Percentiles rank a stretch among this genome's conserved stretches.
These are phyloP conservation scores for Netelia inedita DNA, from an alignment of 2,888 invertebrate species.

Conservation along the genomic window DNA sequence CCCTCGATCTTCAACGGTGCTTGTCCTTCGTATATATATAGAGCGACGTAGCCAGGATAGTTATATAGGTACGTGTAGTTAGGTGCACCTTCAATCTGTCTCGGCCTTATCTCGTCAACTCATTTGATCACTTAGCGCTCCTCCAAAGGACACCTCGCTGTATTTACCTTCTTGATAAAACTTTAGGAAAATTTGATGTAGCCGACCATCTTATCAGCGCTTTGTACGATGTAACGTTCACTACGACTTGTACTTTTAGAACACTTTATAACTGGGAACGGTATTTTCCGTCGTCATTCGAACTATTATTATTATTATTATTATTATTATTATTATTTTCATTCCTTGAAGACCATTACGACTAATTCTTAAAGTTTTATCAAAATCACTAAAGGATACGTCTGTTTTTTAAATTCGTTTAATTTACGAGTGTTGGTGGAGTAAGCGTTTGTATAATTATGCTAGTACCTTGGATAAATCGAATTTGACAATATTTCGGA, in stretches of 20 bases:
- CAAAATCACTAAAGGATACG: too few relatives aligned
- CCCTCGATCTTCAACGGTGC: slow-evolving; percentile 7
- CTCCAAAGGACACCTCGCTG: slow-evolving; percentile 19
- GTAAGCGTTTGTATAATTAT: too few relatives aligned
- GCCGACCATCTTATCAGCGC: slow-evolving; percentile 30
- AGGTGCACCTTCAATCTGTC: slow-evolving; percentile 1
- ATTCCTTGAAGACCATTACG: too few relatives aligned
- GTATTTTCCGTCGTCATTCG: too few relatives aligned
- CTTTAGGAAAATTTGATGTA: slow-evolving; percentile 19
- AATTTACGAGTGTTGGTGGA: too few relatives aligned
- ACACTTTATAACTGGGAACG: neutral
- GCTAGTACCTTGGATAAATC: too few relatives aligned
- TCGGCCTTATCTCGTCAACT: slow-evolving; percentile 21
- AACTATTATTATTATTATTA: too few relatives aligned
- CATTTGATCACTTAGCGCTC: slow-evolving; percentile 41
- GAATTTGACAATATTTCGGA: too few relatives aligned
- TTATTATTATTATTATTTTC: too few relatives aligned
- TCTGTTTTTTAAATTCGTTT: too few relatives aligned
- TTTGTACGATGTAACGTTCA: slow-evolving; percentile 32
- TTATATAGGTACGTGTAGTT: slow-evolving; percentile 1
- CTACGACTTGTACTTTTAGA: neutral
- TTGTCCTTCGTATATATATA: slow-evolving; percentile 12
- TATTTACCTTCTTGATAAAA: slow-evolving; percentile 45
- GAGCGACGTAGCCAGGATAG: neutral
- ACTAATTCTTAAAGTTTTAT: too few relatives aligned